These are phyloP conservation scores for Xiphophorus couchianus DNA, from an alignment of 2,113 vertebrate genomes.

Conservation along the genomic window DNA sequence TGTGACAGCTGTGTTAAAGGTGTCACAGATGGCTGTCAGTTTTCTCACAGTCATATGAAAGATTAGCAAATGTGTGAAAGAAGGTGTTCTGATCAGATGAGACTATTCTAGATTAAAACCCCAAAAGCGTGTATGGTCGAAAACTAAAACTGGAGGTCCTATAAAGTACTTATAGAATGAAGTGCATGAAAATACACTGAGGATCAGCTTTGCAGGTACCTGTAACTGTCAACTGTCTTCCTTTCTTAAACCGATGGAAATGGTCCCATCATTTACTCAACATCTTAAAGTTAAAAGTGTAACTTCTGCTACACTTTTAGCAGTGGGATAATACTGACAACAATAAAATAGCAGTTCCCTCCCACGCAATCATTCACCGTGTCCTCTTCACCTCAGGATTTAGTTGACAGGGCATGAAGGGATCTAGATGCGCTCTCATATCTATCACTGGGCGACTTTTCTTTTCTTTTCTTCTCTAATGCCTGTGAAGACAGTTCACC, in stretches of 20 bases:
- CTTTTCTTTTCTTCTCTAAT: slow-evolving; percentile 61
- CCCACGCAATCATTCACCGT: slow-evolving; percentile 47
- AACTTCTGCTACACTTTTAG: slow-evolving; percentile 3
- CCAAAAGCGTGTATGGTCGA: no score
- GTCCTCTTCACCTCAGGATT: slow-evolving; percentile 66
- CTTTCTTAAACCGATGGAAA: slow-evolving; percentile 3
- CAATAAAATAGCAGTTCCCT: slow-evolving; percentile 30
- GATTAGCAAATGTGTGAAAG: background rate
- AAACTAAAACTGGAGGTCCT: background rate
- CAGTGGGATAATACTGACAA: slow-evolving; percentile 1
- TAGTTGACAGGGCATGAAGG: slow-evolving; percentile 60
- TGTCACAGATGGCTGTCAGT: background rate
- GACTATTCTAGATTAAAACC: no score
- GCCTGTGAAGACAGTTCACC: slow-evolving; percentile 75
- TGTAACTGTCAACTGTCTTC: slow-evolving; percentile 1
- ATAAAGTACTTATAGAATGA: background rate
- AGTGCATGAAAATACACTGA: background rate
- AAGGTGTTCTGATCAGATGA: background rate
- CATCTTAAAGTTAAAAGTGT: background rate
- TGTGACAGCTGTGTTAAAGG: no score
- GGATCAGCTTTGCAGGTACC: background rate
- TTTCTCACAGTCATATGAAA: background rate
- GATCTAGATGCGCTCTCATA: slow-evolving; percentile 58
- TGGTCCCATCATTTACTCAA: background rate
- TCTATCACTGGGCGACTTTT: slow-evolving; percentile 66